Percentiles rank a stretch among this genome's conserved stretches.
Conservation (phyloP, 2,888 invertebrate species). For the Tetragnatha montana region DNA sequence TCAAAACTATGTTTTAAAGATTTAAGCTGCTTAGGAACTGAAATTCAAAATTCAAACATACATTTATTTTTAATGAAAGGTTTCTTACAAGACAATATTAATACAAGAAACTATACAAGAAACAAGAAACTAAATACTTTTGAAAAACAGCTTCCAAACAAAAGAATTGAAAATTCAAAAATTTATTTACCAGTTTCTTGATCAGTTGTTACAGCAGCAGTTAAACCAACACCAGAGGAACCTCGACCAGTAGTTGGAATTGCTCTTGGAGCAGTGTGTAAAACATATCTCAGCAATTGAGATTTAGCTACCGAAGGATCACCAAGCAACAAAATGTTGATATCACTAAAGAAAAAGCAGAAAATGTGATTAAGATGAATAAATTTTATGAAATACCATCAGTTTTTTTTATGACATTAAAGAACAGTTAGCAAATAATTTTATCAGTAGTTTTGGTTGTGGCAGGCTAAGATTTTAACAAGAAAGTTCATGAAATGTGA, state of each 20-base stretch:
- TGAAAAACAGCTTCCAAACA: neutral
- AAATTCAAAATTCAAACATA: too few species aligned
- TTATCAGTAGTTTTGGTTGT: neutral
- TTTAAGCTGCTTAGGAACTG: neutral
- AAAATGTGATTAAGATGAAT: neutral
- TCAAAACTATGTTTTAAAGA: neutral
- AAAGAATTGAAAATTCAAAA: too few species aligned
- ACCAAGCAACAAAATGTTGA: constrained; percentile 95
- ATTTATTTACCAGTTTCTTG: constrained; percentile 89
- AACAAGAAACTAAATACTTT: neutral
- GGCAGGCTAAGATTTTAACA: too few species aligned
- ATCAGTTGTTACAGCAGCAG: constrained; percentile 98
- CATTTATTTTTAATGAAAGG: too few species aligned
- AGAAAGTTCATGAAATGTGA: too few species aligned
- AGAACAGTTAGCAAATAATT: neutral
- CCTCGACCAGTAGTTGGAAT: constrained; percentile 98
- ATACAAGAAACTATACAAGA: neutral
- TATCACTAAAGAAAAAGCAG: constrained; percentile 79
- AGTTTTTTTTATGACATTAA: neutral
- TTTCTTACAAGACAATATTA: neutral
- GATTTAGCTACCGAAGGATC: constrained; percentile 99
- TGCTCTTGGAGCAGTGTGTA: constrained; percentile 95
- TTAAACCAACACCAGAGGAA: constrained; percentile 98
- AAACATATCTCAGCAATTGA: constrained; percentile 93
- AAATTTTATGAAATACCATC: neutral